Evolutionary conservation across 2,113 vertebrate species (phyloP).

Genomic region (Amblyopsis rosae): DNA sequence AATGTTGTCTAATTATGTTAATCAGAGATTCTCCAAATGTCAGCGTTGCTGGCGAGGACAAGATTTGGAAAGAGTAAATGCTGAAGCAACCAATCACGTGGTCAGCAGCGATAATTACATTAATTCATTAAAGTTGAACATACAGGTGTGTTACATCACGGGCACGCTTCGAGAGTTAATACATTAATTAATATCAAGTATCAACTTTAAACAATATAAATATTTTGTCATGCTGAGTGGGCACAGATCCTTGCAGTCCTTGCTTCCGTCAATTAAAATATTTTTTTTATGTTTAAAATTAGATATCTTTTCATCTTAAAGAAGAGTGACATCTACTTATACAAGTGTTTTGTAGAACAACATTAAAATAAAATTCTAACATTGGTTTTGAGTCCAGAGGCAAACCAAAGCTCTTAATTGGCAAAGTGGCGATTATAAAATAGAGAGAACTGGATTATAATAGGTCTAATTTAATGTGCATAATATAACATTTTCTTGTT

Average conservation of each 20-base stretch:
- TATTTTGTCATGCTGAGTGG: conserved; percentile 53
- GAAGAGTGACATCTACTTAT: conserved; percentile 24
- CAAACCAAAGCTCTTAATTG: background rate
- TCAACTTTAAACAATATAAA: conserved; percentile 61
- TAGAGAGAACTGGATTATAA: too few relatives aligned
- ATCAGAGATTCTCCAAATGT: conserved; percentile 80
- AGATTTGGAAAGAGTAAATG: conserved; percentile 72
- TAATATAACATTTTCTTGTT: too few relatives aligned
- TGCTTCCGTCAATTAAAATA: conserved; percentile 33
- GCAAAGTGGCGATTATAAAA: background rate
- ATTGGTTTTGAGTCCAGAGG: background rate
- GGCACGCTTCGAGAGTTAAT: conserved; percentile 52
- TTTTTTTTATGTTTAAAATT: background rate
- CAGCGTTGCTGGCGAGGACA: conserved; percentile 69
- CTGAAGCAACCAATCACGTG: conserved; percentile 64
- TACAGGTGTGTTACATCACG: conserved; percentile 57
- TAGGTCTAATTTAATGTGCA: too few relatives aligned
- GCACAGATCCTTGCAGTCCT: conserved; percentile 6
- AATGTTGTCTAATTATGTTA: conserved; percentile 83
- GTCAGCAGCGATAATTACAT: conserved; percentile 49
- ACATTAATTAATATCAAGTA: conserved; percentile 59
- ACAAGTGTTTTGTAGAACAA: conserved; percentile 1
- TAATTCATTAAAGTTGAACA: conserved; percentile 65
- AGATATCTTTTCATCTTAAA: conserved; percentile 28
- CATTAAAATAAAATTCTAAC: conserved; percentile 12